phyloP scores from a whole-genome alignment of 2,888 invertebrate species.

The Hesperia comma region DNA sequence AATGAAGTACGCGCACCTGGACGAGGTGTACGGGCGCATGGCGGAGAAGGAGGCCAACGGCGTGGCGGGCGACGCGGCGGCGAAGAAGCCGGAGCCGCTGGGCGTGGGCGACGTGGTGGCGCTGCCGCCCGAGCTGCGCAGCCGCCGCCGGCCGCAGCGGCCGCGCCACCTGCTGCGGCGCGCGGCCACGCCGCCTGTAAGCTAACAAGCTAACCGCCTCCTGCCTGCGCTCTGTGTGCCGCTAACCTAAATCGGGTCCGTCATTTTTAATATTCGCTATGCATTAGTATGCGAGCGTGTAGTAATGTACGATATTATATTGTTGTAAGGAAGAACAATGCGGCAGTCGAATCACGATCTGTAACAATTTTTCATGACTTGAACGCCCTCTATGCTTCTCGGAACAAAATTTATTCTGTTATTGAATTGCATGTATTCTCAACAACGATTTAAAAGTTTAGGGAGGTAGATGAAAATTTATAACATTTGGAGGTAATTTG shows the following conservation, averaged over 20 bases:
- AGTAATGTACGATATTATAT: conserved; percentile 43
- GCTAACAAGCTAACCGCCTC: conserved; percentile 74
- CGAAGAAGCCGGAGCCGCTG: conserved; percentile 64
- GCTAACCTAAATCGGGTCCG: conserved; percentile 79
- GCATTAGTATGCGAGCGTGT: conserved; percentile 17
- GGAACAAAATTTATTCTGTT: not conserved
- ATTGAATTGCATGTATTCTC: conserved; percentile 44
- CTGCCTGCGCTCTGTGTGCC: conserved; percentile 74
- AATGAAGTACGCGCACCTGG: conserved; percentile 91
- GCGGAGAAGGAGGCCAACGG: conserved; percentile 66
- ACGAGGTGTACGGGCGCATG: conserved; percentile 86
- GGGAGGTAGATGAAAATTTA: conserved; percentile 26
- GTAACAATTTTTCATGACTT: conserved; percentile 1
- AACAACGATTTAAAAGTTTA: conserved; percentile 16
- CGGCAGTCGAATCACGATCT: not conserved
- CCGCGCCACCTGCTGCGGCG: conserved; percentile 80
- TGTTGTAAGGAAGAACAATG: conserved; percentile 15
- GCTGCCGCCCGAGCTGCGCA: conserved; percentile 76
- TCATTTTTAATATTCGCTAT: conserved; percentile 59
- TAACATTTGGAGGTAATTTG: conserved; percentile 12
- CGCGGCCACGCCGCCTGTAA: conserved; percentile 83
- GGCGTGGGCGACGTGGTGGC: conserved; percentile 72
- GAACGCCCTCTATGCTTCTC: not conserved
- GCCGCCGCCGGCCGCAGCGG: conserved; percentile 69
- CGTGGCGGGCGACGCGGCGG: conserved; percentile 53